phyloP scores from a whole-genome alignment of 2,888 invertebrate genomes.

The Alentia gelatinosa region DNA sequence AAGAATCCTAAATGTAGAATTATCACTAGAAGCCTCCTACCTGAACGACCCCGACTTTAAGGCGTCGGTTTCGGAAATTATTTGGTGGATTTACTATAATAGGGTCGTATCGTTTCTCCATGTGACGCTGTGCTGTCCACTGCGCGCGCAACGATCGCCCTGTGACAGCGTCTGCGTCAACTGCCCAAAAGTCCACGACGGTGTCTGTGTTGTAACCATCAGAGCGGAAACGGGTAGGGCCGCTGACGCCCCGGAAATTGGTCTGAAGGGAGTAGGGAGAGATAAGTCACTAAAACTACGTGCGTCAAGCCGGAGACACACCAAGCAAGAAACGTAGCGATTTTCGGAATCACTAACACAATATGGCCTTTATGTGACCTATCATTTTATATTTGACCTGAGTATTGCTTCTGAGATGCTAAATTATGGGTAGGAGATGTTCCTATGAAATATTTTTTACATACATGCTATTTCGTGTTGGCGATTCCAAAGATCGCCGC shows the following conservation, averaged over 20 bases:
- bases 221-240: background rate
- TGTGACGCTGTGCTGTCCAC: background rate
- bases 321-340: too few species aligned
- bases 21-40: background rate
- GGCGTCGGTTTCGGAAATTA: background rate
- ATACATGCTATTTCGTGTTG: too few species aligned
- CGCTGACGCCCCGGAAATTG: background rate
- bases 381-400: too few species aligned
- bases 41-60: slow-evolving; percentile 14
- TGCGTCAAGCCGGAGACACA: too few species aligned
- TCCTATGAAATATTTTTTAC: too few species aligned
- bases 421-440: too few species aligned
- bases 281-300: too few species aligned
- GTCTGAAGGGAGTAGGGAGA: too few species aligned
- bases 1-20: background rate
- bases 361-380: too few species aligned
- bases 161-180: background rate
- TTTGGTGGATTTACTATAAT: background rate
- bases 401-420: too few species aligned
- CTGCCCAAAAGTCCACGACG: background rate
- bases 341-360: too few species aligned
- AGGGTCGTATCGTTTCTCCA: background rate
- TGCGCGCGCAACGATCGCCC: background rate
- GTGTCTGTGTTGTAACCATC: background rate
- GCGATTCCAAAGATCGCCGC: too few species aligned